Conservation (phyloP, 2,888 invertebrate genomes). For the Anthophora plumipes region DNA sequence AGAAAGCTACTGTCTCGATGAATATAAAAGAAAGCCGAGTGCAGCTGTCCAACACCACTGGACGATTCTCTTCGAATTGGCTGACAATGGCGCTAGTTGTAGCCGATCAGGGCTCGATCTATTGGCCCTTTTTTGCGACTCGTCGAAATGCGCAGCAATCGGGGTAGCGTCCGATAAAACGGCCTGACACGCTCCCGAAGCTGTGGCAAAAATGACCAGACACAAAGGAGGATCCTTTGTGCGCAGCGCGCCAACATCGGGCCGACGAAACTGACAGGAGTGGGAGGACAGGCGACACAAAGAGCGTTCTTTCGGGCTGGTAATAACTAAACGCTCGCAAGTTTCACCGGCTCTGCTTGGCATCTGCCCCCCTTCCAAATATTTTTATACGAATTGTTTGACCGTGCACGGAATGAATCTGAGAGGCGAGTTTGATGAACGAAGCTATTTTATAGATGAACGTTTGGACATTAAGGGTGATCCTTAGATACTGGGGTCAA, state of each 20-base stretch:
- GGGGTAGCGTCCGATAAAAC: conserved; percentile 50
- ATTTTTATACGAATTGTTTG: conserved; percentile 11
- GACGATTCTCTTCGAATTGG: conserved; percentile 69
- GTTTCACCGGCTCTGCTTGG: conserved; percentile 22
- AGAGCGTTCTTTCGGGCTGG: conserved; percentile 47
- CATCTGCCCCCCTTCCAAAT: neutral
- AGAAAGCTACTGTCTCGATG: conserved; percentile 32
- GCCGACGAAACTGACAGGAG: conserved; percentile 48
- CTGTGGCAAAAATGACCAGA: conserved; percentile 56
- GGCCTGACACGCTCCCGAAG: conserved; percentile 36
- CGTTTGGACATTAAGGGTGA: no score
- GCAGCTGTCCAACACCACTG: conserved; percentile 7
- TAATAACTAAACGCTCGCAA: conserved; percentile 54
- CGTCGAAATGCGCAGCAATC: conserved; percentile 49
- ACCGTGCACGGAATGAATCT: neutral
- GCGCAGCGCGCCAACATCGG: conserved; percentile 30
- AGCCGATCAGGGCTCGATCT: conserved; percentile 34
- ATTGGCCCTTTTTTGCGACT: conserved; percentile 54
- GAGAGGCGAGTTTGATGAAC: neutral
- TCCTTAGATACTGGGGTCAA: no score
- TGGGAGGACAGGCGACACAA: conserved; percentile 65
- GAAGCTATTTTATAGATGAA: no score
- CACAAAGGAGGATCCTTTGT: conserved; percentile 65
- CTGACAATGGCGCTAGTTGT: conserved; percentile 66
- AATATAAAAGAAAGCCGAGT: conserved; percentile 64